Evolutionary conservation across 1,140 invertebrate genomes (phyloP).

Genomic region (Heliconius hewitsoni): DNA sequence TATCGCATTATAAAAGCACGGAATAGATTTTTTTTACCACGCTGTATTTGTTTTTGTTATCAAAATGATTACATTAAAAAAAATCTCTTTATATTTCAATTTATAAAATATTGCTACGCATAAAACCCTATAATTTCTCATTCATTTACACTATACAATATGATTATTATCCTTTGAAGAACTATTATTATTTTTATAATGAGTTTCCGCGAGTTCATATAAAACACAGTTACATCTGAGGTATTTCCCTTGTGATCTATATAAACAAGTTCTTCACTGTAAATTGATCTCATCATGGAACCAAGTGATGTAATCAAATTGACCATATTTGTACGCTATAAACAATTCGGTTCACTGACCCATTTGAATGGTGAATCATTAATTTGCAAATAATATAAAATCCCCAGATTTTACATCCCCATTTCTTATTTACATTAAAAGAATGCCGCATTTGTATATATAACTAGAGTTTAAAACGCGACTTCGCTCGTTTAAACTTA

Average conservation of each 20-base stretch:
- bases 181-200: not conserved
- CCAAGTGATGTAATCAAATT: not conserved
- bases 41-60: no score
- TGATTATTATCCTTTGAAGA: not conserved
- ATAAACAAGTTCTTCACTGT: constrained; percentile 16
- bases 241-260: constrained; percentile 15
- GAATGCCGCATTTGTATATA: not conserved
- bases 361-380: not conserved
- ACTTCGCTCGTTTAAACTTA: no score
- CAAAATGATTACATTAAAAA: no score
- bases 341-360: not conserved
- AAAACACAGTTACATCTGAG: constrained; percentile 19
- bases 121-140: no score
- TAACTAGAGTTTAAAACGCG: no score
- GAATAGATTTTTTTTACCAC: no score
- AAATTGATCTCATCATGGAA: not conserved
- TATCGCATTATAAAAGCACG: no score
- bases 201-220: not conserved
- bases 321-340: not conserved
- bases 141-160: not conserved
- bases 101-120: no score
- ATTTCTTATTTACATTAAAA: not conserved
- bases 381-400: not conserved
- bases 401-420: not conserved
- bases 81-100: no score